Percentiles rank a stretch among this genome's conserved stretches.
Evolutionary conservation across 2,113 vertebrate genomes (phyloP).

Genomic region (Mus musculus): GRCm39 chrX:66657001-66657500

Average conservation of each 20-base stretch:
- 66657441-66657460: background rate
- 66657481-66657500: background rate
- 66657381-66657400: no score
- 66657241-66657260: background rate
- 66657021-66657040: background rate
- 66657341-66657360: background rate
- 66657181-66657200: background rate
- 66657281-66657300: background rate
- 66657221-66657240: background rate
- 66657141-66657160: background rate
- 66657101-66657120: background rate
- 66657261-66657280: background rate
- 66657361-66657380: background rate
- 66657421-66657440: background rate
- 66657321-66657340: background rate
- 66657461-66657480: background rate
- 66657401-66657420: no score
- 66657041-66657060: background rate
- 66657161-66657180: background rate
- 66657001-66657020: background rate
- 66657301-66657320: background rate
- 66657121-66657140: background rate
- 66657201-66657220: background rate
- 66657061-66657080: background rate
- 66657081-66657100: background rate